Conservation (phyloP, 2,113 vertebrate genomes). For the Sinocyclocheilus anshuiensis region DNA sequence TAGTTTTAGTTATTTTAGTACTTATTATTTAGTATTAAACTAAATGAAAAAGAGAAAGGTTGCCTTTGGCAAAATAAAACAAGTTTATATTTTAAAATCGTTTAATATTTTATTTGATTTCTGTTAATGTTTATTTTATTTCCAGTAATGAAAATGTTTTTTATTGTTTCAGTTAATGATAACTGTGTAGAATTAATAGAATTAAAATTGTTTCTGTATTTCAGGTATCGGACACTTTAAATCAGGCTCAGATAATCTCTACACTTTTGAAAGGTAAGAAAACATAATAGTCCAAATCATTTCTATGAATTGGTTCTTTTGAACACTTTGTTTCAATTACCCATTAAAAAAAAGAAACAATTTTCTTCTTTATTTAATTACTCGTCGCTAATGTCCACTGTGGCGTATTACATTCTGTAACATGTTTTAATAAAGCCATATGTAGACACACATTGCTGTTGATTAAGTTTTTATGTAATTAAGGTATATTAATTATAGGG, state of each 20-base stretch:
- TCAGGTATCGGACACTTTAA: background rate
- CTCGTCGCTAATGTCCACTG: background rate
- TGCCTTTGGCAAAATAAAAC: background rate
- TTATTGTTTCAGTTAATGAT: background rate
- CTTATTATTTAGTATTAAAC: background rate
- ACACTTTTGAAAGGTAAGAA: background rate
- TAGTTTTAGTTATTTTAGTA: background rate
- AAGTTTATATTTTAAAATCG: background rate
- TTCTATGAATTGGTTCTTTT: background rate
- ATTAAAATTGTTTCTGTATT: background rate
- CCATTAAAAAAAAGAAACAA: background rate
- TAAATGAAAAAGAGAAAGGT: background rate
- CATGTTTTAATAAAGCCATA: constrained; percentile 10
- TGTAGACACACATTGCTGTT: constrained; percentile 7
- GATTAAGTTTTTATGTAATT: background rate
- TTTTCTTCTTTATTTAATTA: background rate
- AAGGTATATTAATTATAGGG: background rate
- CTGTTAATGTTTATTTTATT: background rate
- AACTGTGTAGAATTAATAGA: background rate
- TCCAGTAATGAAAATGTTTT: background rate
- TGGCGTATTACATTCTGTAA: constrained; percentile 2
- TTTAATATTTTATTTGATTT: background rate
- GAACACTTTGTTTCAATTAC: background rate
- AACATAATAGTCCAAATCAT: background rate
- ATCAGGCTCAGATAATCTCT: background rate